Evolutionary conservation across 2,113 vertebrate genomes (phyloP).

Genomic region (Actenoides lindsayi): DNA sequence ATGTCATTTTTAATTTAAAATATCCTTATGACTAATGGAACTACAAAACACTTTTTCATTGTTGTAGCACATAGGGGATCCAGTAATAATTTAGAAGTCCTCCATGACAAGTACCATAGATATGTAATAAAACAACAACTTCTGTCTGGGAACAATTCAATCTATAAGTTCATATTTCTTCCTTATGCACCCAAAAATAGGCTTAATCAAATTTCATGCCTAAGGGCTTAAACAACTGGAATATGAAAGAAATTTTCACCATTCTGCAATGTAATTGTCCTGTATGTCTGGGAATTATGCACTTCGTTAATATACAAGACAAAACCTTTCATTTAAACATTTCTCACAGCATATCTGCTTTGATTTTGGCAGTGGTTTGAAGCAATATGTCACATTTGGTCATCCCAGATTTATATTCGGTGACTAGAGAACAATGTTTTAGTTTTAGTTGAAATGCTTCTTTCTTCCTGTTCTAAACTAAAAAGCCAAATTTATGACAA

Average conservation of each 20-base stretch:
- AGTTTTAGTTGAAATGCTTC: not conserved
- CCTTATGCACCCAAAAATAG: not conserved
- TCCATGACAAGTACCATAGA: not conserved
- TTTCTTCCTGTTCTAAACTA: not conserved
- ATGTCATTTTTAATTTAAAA: not conserved
- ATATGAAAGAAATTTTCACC: not conserved
- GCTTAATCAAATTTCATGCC: conserved; percentile 1
- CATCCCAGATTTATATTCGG: not conserved
- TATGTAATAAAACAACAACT: not conserved
- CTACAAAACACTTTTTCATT: conserved; percentile 16
- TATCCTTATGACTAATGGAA: not conserved
- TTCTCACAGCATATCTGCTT: not conserved
- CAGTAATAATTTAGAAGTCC: not conserved
- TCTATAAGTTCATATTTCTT: not conserved
- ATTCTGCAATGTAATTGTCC: not conserved
- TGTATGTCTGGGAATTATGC: not conserved
- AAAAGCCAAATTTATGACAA: not conserved
- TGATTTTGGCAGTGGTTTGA: not conserved
- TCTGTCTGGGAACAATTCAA: not conserved
- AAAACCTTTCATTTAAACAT: conserved; percentile 1
- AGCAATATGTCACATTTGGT: not conserved
- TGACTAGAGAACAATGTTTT: not conserved
- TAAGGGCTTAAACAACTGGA: not conserved
- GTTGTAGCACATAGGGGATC: not conserved
- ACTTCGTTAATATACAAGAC: not conserved